phyloP scores from a whole-genome alignment of 2,113 vertebrate species.

The Camarhynchus parvulus region DNA sequence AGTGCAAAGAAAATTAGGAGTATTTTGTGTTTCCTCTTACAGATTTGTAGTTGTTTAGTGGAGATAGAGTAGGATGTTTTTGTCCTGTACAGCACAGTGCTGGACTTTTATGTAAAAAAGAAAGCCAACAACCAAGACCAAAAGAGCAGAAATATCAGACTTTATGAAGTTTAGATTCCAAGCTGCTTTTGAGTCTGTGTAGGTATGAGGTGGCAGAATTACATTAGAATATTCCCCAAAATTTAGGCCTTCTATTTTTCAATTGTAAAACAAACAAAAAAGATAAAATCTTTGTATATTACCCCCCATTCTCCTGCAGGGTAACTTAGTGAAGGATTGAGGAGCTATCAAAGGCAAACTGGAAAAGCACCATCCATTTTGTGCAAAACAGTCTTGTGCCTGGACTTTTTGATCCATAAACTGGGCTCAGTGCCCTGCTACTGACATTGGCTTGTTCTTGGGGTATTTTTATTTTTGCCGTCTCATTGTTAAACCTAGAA shows the following conservation, averaged over 20 bases:
- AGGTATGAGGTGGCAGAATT: background rate
- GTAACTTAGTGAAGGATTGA: background rate
- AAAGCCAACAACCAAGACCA: background rate
- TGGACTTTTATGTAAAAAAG: background rate
- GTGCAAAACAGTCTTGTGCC: background rate
- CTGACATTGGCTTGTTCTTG: background rate
- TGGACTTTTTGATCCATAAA: background rate
- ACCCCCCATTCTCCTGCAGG: background rate
- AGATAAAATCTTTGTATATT: background rate
- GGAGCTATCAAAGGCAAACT: background rate
- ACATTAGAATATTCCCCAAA: background rate
- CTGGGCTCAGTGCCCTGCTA: background rate
- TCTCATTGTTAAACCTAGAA: background rate
- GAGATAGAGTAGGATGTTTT: background rate
- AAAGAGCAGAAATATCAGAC: conserved; percentile 2
- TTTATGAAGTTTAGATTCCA: conserved; percentile 22
- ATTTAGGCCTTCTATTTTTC: background rate
- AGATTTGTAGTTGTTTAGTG: background rate
- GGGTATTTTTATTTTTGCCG: background rate
- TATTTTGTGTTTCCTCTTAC: background rate
- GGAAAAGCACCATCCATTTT: background rate
- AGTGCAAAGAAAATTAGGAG: background rate
- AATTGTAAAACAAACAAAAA: background rate
- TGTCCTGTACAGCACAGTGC: background rate
- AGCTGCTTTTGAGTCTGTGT: background rate